Evolutionary conservation across 2,797 vertebrate genomes (phyloP), one percentile per base, ranked within the genome.

Genomic region (Oreonectes daqikongensis): DNA sequence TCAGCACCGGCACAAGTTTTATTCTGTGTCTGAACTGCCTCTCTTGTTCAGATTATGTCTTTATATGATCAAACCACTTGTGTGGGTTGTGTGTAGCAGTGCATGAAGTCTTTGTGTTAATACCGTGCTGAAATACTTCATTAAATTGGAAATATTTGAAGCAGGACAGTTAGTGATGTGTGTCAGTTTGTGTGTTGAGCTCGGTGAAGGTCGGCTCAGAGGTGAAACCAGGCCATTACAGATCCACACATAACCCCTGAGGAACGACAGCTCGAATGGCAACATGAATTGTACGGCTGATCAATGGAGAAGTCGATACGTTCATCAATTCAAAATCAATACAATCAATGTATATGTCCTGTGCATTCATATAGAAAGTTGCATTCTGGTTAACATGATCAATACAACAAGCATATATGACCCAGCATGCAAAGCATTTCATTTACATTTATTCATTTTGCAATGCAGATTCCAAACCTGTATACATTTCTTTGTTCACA

Each of bases 91-190:
- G 22, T 52, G 5, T 0, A 22, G 50, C 18, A 80, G 77, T 69
- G 12, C 52, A 53, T 22, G 69, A 75, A 8, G 35, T 9, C 12
- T 48, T 28, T 65, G 73, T 87, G 83, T 79, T 67, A 26, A 40
- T 77, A 79, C 80, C 22, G 68, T 44, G 20, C 52, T 75, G 28
- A 79, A 72, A 59, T 78, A 82, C 80, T 80, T 52, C 55, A 73
- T 9, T 81, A 78, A 90, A 82, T 84, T 82, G 83, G 65, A 82
- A 79, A 72, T 69, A 77, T 83, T 82, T 81, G 59, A 69, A n/a
- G 52, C 11, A 24, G 70, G 66, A 90, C 89, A 89, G 83, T 57
- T 20, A 22, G 3, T 0, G 70, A 46, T 85, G 90, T 90, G 86
- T 90, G 30, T 59, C 38, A 61, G 64, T 61, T 70, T 69, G 67